A percentile compares a stretch with the other conserved stretches of the same genome.
Conservation (phyloP, 2,888 invertebrate genomes). For the Notodonta ziczac region DNA sequence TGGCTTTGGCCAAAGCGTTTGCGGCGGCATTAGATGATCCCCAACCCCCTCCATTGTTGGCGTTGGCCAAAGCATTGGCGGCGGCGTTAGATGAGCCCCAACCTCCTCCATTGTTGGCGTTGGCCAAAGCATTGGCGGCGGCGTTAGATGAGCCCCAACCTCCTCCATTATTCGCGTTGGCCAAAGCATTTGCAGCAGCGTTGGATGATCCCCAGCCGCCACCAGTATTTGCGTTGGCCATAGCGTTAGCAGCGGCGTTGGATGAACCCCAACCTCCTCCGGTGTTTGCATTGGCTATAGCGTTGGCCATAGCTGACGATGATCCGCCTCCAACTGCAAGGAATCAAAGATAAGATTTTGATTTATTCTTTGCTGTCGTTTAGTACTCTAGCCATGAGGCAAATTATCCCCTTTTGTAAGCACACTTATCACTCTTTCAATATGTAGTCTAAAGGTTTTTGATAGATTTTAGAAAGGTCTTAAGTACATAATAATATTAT, state of each 20-base stretch:
- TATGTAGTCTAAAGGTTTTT: too few species aligned
- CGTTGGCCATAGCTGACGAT: conserved; percentile 11
- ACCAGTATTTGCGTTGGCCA: too few species aligned
- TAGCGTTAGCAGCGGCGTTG: too few species aligned
- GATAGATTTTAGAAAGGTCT: too few species aligned
- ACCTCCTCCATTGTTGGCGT: background rate
- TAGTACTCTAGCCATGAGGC: too few species aligned
- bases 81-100: too few species aligned
- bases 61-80: conserved; percentile 12
- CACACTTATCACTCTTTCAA: too few species aligned
- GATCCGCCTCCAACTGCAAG: conserved; percentile 11
- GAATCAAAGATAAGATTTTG: background rate
- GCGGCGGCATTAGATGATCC: conserved; percentile 1
- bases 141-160: too few species aligned
- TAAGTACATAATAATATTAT: too few species aligned
- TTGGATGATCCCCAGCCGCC: conserved; percentile 3
- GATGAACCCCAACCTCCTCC: too few species aligned
- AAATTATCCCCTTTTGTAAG: too few species aligned
- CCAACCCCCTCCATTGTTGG: conserved; percentile 4
- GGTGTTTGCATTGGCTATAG: conserved; percentile 1
- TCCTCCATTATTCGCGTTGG: background rate
- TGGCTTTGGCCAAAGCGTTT: conserved; percentile 13
- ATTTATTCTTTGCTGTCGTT: too few species aligned
- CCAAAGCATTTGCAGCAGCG: conserved; percentile 10
- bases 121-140: conserved; percentile 11